Evolutionary conservation across 2,113 vertebrate species (phyloP).

Genomic region (Aspidoscelis tigris): DNA sequence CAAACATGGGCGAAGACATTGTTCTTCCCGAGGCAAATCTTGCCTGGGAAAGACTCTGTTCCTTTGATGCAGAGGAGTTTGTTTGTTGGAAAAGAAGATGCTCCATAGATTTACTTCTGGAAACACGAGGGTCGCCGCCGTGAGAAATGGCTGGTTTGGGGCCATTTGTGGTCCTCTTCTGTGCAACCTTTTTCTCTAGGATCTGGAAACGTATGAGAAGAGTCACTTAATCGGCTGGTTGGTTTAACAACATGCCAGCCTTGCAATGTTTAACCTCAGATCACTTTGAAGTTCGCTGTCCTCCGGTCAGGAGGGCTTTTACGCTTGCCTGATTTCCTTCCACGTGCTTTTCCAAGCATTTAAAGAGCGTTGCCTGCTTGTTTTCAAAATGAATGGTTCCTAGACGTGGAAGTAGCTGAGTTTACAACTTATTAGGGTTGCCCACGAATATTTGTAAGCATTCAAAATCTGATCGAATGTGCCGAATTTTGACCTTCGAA

Average conservation of each 20-base stretch:
- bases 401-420: not conserved
- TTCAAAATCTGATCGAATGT: too few relatives aligned
- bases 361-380: not conserved
- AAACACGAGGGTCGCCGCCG: not conserved
- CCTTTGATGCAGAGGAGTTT: conserved; percentile 12
- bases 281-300: not conserved
- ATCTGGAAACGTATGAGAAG: conserved; percentile 37
- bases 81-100: conserved; percentile 46
- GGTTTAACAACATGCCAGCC: conserved; percentile 1
- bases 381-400: not conserved
- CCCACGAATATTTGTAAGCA: too few relatives aligned
- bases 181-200: conserved; percentile 25
- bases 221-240: not conserved
- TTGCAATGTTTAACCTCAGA: conserved; percentile 21
- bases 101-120: conserved; percentile 73
- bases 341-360: not conserved
- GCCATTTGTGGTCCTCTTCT: conserved; percentile 5
- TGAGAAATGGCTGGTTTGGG: not conserved
- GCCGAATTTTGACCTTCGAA: too few relatives aligned
- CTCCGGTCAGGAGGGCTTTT: not conserved
- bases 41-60: not conserved
- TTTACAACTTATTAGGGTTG: too few relatives aligned
- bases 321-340: not conserved
- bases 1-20: not conserved
- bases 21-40: conserved; percentile 16